These are phyloP conservation scores for Fregetta grallaria DNA, from an alignment of 2,113 vertebrate genomes.

Conservation along the genomic window DNA sequence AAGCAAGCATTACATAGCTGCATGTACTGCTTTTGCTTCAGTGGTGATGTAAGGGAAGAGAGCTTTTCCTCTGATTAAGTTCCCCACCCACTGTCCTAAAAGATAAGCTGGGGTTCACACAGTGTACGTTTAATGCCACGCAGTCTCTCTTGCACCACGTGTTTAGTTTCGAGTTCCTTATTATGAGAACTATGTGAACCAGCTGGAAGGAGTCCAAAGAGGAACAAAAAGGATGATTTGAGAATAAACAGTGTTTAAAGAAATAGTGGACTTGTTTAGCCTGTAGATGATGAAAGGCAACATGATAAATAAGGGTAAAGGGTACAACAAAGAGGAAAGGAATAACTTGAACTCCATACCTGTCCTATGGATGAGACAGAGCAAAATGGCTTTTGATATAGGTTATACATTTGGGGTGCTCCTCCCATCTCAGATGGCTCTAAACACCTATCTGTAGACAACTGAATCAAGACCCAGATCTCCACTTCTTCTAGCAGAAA, in stretches of 20 bases:
- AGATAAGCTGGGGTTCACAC: neutral
- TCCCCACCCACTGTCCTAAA: neutral
- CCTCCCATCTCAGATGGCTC: neutral
- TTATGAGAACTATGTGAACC: neutral
- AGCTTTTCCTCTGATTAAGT: constrained; percentile 6
- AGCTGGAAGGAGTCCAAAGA: neutral
- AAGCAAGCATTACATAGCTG: neutral
- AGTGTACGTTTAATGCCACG: neutral
- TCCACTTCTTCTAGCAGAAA: neutral
- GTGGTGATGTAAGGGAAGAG: neutral
- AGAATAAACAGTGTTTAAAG: neutral
- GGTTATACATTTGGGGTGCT: neutral
- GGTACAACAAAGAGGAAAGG: neutral
- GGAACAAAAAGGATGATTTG: neutral
- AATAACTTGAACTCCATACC: neutral
- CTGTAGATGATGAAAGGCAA: neutral
- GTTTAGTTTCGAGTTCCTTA: constrained; percentile 33
- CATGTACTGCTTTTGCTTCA: neutral
- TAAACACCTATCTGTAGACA: neutral
- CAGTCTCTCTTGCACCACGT: neutral
- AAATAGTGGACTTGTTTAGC: neutral
- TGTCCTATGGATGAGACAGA: neutral
- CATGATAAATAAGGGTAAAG: neutral
- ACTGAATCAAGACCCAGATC: neutral
- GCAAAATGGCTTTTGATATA: neutral